Evolutionary conservation across 1,140 invertebrate species (phyloP).

Genomic region (Subanguina moxae): DNA sequence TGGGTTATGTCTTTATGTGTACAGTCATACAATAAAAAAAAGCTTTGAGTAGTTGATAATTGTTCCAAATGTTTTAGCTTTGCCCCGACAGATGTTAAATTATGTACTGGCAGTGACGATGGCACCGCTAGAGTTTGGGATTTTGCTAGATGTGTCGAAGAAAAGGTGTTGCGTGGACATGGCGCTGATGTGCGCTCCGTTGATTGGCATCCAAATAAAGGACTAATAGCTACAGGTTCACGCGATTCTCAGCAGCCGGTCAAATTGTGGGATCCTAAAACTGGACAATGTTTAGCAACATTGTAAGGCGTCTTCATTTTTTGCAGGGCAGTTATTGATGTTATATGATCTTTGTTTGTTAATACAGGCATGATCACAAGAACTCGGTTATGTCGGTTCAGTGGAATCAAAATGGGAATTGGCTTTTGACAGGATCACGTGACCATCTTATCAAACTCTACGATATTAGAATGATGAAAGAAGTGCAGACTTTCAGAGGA

Average conservation of each 20-base stretch:
- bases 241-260: slow-evolving; percentile 99
- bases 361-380: slow-evolving; percentile 95
- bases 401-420: slow-evolving; percentile 99
- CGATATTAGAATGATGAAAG: slow-evolving; percentile 79
- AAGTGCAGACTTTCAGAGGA: slow-evolving; percentile 92
- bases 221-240: slow-evolving; percentile 90
- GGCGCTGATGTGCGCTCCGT: slow-evolving; percentile 99
- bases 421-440: slow-evolving; percentile 91
- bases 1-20: too few relatives aligned
- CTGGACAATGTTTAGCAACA: slow-evolving; percentile 71
- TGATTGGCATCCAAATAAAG: slow-evolving; percentile 90
- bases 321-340: neutral
- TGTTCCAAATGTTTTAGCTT: slow-evolving; percentile 70
- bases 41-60: too few relatives aligned
- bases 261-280: slow-evolving; percentile 98
- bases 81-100: slow-evolving; percentile 95
- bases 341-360: too few relatives aligned
- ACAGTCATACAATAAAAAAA: too few relatives aligned
- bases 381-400: slow-evolving; percentile 97
- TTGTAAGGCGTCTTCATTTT: slow-evolving; percentile 61
- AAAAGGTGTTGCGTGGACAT: slow-evolving; percentile 89
- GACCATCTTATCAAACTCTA: slow-evolving; percentile 97
- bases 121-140: slow-evolving; percentile 97
- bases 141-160: slow-evolving; percentile 92
- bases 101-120: slow-evolving; percentile 97